Evolutionary conservation across 2,113 vertebrate species (phyloP).

Genomic region (Lontra canadensis): DNA sequence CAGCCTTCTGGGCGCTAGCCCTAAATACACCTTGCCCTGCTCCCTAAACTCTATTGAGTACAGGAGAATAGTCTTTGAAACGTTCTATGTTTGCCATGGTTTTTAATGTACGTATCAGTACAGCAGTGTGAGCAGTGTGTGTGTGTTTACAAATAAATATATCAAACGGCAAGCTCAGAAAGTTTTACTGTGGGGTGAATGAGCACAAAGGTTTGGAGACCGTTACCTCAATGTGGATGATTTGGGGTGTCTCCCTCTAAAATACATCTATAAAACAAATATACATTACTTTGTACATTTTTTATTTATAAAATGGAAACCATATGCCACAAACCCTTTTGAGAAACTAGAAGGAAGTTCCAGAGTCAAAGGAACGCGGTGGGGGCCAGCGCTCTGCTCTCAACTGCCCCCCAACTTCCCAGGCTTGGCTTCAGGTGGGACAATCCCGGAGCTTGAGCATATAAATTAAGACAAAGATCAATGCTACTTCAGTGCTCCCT

Average conservation of each 20-base stretch:
- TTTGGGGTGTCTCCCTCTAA: neutral
- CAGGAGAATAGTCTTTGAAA: neutral
- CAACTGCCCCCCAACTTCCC: neutral
- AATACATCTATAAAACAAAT: neutral
- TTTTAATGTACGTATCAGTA: neutral
- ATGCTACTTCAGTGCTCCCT: neutral
- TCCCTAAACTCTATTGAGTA: neutral
- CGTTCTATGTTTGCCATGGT: neutral
- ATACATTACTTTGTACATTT: constrained; percentile 1
- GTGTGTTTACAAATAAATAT: neutral
- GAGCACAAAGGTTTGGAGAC: neutral
- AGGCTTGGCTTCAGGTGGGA: neutral
- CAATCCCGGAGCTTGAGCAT: neutral
- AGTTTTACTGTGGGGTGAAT: neutral
- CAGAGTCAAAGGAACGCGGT: neutral
- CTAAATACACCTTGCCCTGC: neutral
- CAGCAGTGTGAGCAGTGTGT: neutral
- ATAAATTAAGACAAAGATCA: neutral
- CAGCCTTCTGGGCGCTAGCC: neutral
- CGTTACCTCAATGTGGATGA: neutral
- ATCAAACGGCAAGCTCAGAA: neutral
- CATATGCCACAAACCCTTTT: neutral
- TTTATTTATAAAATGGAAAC: neutral
- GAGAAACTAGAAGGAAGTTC: neutral
- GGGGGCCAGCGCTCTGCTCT: neutral